phyloP scores from a whole-genome alignment of 1,140 invertebrate genomes.

The Aphaenogaster rudis region DNA sequence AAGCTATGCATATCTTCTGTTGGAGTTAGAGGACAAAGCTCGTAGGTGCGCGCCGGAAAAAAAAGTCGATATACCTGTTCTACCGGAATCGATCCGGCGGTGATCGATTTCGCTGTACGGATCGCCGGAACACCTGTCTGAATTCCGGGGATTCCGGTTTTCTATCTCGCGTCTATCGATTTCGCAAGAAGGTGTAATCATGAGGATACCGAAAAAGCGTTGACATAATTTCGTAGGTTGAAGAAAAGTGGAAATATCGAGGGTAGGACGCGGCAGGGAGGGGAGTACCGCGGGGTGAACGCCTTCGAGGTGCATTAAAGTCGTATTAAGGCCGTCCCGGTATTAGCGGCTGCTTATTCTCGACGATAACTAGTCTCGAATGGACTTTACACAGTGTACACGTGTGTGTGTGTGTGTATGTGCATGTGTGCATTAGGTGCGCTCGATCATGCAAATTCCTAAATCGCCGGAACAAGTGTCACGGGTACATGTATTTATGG shows the following conservation, averaged over 20 bases:
- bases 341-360: conserved; percentile 69
- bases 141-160: conserved; percentile 68
- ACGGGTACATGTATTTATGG: conserved; percentile 48
- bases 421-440: background rate
- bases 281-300: conserved; percentile 57
- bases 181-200: conserved; percentile 58
- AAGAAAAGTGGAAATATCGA: conserved; percentile 24
- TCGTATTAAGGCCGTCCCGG: conserved; percentile 75
- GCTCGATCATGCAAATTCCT: conserved; percentile 73
- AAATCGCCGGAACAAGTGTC: conserved; percentile 74
- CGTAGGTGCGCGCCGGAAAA: background rate
- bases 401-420: background rate
- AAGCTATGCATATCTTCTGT: background rate
- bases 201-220: conserved; percentile 55
- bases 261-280: background rate
- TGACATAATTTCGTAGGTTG: conserved; percentile 15
- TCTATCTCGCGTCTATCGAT: conserved; percentile 57
- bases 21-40: background rate
- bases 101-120: conserved; percentile 39
- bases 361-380: conserved; percentile 56
- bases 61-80: conserved; percentile 32
- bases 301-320: conserved; percentile 72
- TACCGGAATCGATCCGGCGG: conserved; percentile 38
- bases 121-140: conserved; percentile 65
- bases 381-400: background rate